phyloP scores from a whole-genome alignment of 2,888 invertebrate species.

The Scaeva pyrastri region DNA sequence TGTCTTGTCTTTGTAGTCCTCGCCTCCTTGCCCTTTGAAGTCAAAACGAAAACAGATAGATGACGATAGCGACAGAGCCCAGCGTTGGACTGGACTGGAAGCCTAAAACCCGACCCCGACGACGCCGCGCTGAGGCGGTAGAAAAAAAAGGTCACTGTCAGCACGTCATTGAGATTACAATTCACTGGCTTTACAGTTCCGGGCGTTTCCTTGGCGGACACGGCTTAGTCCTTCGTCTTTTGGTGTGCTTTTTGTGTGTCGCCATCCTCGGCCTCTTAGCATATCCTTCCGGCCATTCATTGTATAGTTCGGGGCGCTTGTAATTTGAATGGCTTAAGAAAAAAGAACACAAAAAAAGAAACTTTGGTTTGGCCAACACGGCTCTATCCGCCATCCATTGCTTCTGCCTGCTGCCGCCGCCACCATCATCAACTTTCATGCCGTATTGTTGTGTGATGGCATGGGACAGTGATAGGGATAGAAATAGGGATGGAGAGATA shows the following conservation, averaged over 20 bases:
- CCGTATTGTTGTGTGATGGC: slow-evolving; percentile 48
- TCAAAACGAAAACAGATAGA: slow-evolving; percentile 38
- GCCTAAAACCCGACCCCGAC: no score
- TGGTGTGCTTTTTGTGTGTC: slow-evolving; percentile 32
- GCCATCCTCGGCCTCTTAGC: slow-evolving; percentile 35
- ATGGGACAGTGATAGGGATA: no score
- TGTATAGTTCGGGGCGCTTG: slow-evolving; percentile 49
- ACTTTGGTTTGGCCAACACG: slow-evolving; percentile 17
- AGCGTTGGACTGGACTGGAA: no score
- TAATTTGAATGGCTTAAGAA: slow-evolving; percentile 67
- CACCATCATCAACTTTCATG: slow-evolving; percentile 24
- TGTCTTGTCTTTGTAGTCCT: neutral
- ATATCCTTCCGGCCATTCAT: slow-evolving; percentile 59
- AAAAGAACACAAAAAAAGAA: slow-evolving; percentile 23
- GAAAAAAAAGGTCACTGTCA: slow-evolving; percentile 70
- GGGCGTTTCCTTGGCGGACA: slow-evolving; percentile 61
- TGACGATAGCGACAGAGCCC: slow-evolving; percentile 8
- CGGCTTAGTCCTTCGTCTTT: slow-evolving; percentile 61
- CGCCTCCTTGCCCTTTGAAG: slow-evolving; percentile 33
- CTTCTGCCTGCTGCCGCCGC: neutral
- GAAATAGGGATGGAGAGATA: neutral
- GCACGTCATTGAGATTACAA: slow-evolving; percentile 73
- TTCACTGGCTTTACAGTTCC: slow-evolving; percentile 73
- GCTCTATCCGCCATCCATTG: neutral
- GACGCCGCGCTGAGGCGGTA: slow-evolving; percentile 32